phyloP scores from a whole-genome alignment of 1,140 invertebrate species.

The Leguminivora glycinivorella region DNA sequence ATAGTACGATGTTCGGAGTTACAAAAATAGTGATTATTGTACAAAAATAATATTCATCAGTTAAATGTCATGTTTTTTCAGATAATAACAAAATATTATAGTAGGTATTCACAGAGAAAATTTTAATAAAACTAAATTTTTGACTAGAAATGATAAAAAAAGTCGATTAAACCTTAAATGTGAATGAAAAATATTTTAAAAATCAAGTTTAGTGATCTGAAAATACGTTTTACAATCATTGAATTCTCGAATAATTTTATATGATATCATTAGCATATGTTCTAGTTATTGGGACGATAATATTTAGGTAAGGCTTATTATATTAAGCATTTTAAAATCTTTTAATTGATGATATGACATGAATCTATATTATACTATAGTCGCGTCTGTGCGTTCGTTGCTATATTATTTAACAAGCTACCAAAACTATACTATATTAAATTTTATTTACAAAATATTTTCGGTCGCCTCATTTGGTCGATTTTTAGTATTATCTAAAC shows the following conservation, averaged over 20 bases:
- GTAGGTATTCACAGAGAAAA: neutral
- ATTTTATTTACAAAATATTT: neutral
- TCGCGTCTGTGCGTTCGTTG: constrained; percentile 14
- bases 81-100: neutral
- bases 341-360: constrained; percentile 6
- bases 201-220: neutral
- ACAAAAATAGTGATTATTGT: constrained; percentile 15
- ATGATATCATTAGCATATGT: neutral
- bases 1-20: neutral
- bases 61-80: constrained; percentile 2
- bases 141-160: neutral
- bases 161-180: neutral
- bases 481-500: neutral
- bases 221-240: neutral
- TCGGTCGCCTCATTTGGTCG: neutral
- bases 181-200: neutral
- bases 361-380: neutral
- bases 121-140: constrained; percentile 7
- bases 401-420: constrained; percentile 9
- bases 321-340: neutral
- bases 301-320: neutral
- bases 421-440: neutral
- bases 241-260: neutral
- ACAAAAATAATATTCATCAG: constrained; percentile 13
- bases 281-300: neutral